phyloP scores from a whole-genome alignment of 2,113 vertebrate genomes.

The Anser cygnoides region DNA sequence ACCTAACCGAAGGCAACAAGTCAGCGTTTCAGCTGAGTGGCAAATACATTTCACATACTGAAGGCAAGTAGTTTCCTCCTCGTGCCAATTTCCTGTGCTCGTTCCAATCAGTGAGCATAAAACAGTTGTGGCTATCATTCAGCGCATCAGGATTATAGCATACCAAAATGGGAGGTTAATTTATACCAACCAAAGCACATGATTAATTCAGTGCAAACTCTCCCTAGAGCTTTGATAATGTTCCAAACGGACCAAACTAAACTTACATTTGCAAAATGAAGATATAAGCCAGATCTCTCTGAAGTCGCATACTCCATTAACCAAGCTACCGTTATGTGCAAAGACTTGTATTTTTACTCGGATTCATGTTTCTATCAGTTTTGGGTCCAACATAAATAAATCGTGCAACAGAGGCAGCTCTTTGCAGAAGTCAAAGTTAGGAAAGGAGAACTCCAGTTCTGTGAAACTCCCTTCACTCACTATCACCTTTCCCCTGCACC shows the following conservation, averaged over 20 bases:
- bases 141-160: neutral
- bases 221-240: conserved; percentile 27
- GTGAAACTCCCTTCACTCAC: conserved; percentile 54
- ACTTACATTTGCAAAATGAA: conserved; percentile 26
- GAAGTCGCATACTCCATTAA: conserved; percentile 49
- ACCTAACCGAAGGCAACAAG: neutral
- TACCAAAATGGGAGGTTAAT: neutral
- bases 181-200: conserved; percentile 21
- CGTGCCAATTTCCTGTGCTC: neutral
- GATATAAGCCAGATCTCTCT: conserved; percentile 56
- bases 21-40: conserved; percentile 30
- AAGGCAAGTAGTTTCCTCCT: conserved; percentile 2
- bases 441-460: conserved; percentile 28
- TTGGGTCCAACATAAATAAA: conserved; percentile 64
- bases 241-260: conserved; percentile 50
- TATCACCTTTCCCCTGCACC: conserved; percentile 53
- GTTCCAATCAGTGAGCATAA: neutral
- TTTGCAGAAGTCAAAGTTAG: conserved; percentile 48
- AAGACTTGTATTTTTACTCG: conserved; percentile 31
- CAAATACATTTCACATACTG: neutral
- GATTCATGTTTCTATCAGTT: conserved; percentile 57
- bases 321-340: conserved; percentile 41
- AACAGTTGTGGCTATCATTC: neutral
- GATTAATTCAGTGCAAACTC: conserved; percentile 5
- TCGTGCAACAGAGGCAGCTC: conserved; percentile 45